A percentile compares a stretch with the other conserved stretches of the same genome.
phyloP scores from a whole-genome alignment of 2,113 vertebrate species.

The Perca schrenkii region DNA sequence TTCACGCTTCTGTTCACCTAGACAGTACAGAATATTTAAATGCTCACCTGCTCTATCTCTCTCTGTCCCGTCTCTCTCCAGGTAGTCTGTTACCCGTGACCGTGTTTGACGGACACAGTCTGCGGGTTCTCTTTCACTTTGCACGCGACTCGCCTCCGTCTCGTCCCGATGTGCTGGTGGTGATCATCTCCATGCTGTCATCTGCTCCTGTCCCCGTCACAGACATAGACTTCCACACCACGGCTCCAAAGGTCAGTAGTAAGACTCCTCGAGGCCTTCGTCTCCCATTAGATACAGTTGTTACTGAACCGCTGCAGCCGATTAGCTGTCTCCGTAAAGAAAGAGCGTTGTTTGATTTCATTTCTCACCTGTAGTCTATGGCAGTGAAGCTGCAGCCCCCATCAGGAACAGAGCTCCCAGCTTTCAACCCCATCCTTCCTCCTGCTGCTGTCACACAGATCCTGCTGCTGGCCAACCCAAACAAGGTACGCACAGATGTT shows the following conservation, averaged over 20 bases:
- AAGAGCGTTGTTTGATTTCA: not conserved
- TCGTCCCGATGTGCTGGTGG: constrained; percentile 92
- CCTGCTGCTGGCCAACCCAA: constrained; percentile 95
- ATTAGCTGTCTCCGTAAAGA: not conserved
- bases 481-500: constrained; percentile 85
- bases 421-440: constrained; percentile 95
- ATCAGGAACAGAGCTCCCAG: constrained; percentile 92
- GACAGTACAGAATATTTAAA: not conserved
- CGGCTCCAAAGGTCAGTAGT: constrained; percentile 91
- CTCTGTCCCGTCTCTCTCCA: constrained; percentile 50
- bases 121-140: constrained; percentile 96
- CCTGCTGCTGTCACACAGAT: constrained; percentile 97
- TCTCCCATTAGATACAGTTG: rapidly evolving
- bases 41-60: not conserved
- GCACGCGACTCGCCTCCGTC: constrained; percentile 89
- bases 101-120: constrained; percentile 94
- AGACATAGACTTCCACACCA: constrained; percentile 92
- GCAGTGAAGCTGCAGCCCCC: constrained; percentile 96
- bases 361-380: constrained; percentile 86
- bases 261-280: not conserved
- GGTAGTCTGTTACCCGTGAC: constrained; percentile 96
- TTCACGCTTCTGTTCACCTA: no score
- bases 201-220: constrained; percentile 92
- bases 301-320: not conserved
- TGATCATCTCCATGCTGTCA: constrained; percentile 98